Percentiles rank a stretch among this genome's conserved stretches.
These are phyloP conservation scores for Melanotaenia duboulayi DNA, from an alignment of 2,113 vertebrate species.

Conservation along the genomic window DNA sequence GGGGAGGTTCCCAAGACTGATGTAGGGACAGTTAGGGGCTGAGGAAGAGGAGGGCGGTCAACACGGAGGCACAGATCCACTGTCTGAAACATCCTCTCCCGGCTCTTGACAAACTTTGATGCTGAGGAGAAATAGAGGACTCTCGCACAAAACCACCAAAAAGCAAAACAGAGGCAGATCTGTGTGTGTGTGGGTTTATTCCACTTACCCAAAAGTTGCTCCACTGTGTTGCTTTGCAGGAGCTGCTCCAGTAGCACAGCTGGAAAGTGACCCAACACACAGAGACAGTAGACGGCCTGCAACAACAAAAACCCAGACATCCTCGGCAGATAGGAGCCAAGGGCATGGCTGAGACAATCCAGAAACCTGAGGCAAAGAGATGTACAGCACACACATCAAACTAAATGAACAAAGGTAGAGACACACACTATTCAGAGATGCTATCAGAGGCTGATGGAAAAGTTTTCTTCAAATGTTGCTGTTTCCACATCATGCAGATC, in stretches of 20 bases:
- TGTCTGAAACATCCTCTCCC: conserved; percentile 71
- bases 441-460: too few species aligned
- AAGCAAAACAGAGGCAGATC: too few species aligned
- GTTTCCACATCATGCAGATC: neutral
- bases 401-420: neutral
- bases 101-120: neutral
- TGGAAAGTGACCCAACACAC: conserved; percentile 87
- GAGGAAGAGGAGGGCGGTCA: conserved; percentile 77
- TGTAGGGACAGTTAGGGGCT: neutral
- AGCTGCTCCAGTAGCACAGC: conserved; percentile 81
- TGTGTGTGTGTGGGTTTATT: neutral
- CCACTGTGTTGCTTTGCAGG: conserved; percentile 76
- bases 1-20: conserved; percentile 21
- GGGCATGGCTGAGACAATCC: conserved; percentile 72
- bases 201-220: conserved; percentile 80
- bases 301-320: conserved; percentile 81
- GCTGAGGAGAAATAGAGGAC: conserved; percentile 25
- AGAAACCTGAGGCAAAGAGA: conserved; percentile 83
- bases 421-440: too few species aligned
- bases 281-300: conserved; percentile 79
- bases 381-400: neutral
- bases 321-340: conserved; percentile 82
- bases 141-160: neutral
- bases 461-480: too few species aligned
- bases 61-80: conserved; percentile 87